Evolutionary conservation across 2,888 invertebrate genomes (phyloP).

Genomic region (Cephus nigrinus): DNA sequence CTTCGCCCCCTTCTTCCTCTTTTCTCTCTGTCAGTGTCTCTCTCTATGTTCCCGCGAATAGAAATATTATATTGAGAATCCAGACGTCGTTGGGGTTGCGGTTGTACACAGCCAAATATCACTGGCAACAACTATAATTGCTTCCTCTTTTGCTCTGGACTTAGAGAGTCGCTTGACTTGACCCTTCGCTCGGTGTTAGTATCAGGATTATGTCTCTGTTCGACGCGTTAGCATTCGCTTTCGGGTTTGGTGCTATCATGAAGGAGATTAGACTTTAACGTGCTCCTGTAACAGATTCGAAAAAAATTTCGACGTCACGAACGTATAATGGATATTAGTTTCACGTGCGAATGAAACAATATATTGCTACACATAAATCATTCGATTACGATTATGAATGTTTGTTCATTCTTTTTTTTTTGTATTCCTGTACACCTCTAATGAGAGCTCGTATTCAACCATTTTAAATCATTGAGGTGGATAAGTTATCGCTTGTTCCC

Average conservation of each 20-base stretch:
- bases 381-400: no score
- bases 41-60: no score
- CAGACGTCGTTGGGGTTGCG: no score
- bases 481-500: constrained; percentile 17
- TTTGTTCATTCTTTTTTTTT: background rate
- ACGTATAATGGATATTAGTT: constrained; percentile 23
- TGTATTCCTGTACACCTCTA: background rate
- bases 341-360: constrained; percentile 17
- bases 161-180: constrained; percentile 50
- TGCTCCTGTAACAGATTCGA: constrained; percentile 59
- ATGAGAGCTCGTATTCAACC: constrained; percentile 8
- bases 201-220: constrained; percentile 24
- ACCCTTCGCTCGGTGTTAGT: constrained; percentile 36
- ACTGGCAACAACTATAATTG: constrained; percentile 26
- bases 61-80: no score
- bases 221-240: constrained; percentile 46
- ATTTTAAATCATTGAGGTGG: constrained; percentile 7
- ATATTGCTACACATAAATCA: constrained; percentile 17
- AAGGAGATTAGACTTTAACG: constrained; percentile 57
- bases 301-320: constrained; percentile 32
- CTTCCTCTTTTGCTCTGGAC: constrained; percentile 41
- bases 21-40: no score
- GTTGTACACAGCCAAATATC: background rate
- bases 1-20: no score
- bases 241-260: constrained; percentile 57